Conservation (phyloP, 2,113 vertebrate species). For the Todiramphus saurophagus region DNA sequence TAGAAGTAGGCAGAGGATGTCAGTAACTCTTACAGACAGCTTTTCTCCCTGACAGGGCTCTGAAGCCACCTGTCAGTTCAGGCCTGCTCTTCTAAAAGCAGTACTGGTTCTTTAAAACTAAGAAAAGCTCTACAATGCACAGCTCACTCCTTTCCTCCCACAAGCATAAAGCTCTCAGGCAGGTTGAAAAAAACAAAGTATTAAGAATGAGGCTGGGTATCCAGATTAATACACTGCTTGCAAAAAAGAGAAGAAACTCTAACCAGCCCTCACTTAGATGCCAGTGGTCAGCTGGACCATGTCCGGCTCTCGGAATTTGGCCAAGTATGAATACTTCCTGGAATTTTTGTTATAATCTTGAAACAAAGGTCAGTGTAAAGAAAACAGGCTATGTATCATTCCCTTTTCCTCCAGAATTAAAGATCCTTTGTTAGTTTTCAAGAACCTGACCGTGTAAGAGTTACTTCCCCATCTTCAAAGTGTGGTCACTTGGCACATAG, state of each 20-base stretch:
- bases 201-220: neutral
- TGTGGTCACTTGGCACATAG: neutral
- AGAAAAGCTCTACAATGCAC: neutral
- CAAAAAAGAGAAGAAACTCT: neutral
- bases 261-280: neutral
- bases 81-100: neutral
- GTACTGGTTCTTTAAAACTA: neutral
- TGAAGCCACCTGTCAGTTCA: neutral
- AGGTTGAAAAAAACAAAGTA: neutral
- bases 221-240: neutral
- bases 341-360: neutral
- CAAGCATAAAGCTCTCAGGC: neutral
- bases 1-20: neutral
- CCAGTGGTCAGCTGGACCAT: neutral
- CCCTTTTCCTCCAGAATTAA: neutral
- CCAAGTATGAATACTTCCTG: neutral
- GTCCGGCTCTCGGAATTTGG: neutral
- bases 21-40: neutral
- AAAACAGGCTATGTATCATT: neutral
- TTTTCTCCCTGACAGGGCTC: neutral
- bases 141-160: neutral
- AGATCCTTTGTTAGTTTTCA: constrained; percentile 17
- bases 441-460: neutral
- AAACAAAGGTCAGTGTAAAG: neutral
- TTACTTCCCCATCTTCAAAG: constrained; percentile 49